Percentiles rank a stretch among this genome's conserved stretches.
phyloP scores from a whole-genome alignment of 2,888 invertebrate species.

The Zaprionus obscuricornis region DNA sequence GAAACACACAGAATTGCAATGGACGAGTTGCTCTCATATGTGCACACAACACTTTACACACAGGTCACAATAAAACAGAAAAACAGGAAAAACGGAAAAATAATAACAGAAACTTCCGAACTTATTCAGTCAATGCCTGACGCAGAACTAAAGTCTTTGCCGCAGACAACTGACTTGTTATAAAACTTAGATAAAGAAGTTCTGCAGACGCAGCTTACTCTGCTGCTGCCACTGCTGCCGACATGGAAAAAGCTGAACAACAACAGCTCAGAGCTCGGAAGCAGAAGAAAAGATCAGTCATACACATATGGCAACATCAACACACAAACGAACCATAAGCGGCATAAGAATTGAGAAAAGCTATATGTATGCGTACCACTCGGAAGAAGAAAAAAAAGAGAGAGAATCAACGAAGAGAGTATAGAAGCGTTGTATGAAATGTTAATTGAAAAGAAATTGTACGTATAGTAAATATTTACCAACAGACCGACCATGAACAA shows the following conservation, averaged over 20 bases:
- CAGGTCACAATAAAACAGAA: slow-evolving; percentile 16
- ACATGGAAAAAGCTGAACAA: slow-evolving; percentile 6
- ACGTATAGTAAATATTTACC: slow-evolving; percentile 41
- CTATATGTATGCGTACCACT: slow-evolving; percentile 7
- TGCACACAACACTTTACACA: slow-evolving; percentile 1
- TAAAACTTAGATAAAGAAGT: slow-evolving; percentile 73
- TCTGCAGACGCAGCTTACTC: slow-evolving; percentile 52
- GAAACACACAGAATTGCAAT: too few species aligned
- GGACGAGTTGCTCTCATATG: background rate
- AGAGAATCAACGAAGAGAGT: slow-evolving; percentile 29
- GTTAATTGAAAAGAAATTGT: slow-evolving; percentile 55
- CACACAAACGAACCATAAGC: slow-evolving; percentile 5
- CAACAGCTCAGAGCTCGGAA: slow-evolving; percentile 32
- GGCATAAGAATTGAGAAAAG: background rate
- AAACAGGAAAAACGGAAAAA: slow-evolving; percentile 24
- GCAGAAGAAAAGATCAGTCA: slow-evolving; percentile 26
- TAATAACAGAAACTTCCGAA: too few species aligned
- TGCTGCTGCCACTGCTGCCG: slow-evolving; percentile 22
- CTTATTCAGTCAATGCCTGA: slow-evolving; percentile 65
- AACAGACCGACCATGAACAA: slow-evolving; percentile 5
- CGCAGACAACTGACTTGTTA: slow-evolving; percentile 61
- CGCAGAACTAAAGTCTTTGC: slow-evolving; percentile 68
- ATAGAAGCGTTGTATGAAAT: too few species aligned
- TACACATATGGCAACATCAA: too few species aligned
- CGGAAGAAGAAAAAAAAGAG: slow-evolving; percentile 31